Evolutionary conservation across 2,888 invertebrate species (phyloP), one percentile per base, ranked within the genome.

Genomic region (Orchesella flavescens): DNA sequence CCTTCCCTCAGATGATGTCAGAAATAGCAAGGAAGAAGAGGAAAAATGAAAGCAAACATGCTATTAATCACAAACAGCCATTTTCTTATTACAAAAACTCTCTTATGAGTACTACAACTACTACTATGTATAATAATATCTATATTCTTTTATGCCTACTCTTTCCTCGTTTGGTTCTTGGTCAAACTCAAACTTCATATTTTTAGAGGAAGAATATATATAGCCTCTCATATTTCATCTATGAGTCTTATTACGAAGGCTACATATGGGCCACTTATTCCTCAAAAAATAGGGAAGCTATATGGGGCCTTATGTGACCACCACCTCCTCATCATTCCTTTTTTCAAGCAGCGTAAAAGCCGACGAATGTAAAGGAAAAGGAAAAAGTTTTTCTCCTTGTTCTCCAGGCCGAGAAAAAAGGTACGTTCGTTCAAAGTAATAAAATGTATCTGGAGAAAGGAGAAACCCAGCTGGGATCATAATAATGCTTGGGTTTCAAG

Each of bases 1-100:
- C 10, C 53, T 53, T 53, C 53, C 10, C 53, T 34, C 34, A n/a
- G 49, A 49, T 49, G 34, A 44, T 44, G 59, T 44, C 44, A 59
- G 59, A n/a, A 34, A 15, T n/a, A n/a, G n/a, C n/a, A 7, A 34
- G 34, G 34, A 34, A 34, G 34, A 7, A 65, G 63, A 63, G n/a
- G 43, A 69, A 74, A 82, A 71, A 71, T 71, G 82, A 82, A 71
- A 82, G 82, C 75, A 82, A 82, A 76, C 82, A 76, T 73, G 82
- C 82, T 82, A 82, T 82, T 82, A 82, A 82, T 82, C 82, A 82
- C 75, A 82, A 23, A 53, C 82, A 57, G 15, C 23, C 74, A 46
- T 59, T 65, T 46, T 69, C 49, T 75, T 75, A 65, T 63, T 65
- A 53, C 46, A 24, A n/a, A 59, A 59, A 19, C 72, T n/a, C 1